Base-by-base conservation (phyloP, 2,797 vertebrate species). In the Crocidura indochinensis region DNA sequence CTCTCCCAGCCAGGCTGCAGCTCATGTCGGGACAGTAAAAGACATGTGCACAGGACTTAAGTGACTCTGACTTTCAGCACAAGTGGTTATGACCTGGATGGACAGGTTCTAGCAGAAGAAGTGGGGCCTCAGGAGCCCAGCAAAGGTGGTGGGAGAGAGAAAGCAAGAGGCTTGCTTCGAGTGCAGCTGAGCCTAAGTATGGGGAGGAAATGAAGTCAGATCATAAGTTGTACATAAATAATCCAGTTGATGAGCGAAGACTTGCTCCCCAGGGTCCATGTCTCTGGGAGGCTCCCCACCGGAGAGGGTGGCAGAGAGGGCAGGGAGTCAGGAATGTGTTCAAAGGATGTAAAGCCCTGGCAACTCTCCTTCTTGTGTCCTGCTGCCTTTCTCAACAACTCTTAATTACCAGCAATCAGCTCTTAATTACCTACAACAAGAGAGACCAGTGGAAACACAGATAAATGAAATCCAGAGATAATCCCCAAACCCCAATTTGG, bases 341-440 rank as follows among this genome's bases (percentile, higher is more conserved):
- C 94, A 84, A 92, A 93, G 68, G 87, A 95, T 89, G 95, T 76
- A 81, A 68, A 68, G 31, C 15, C 38, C 20, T 24, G 15, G 19
- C 93, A 91, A 86, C 79, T 82, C 88, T 94, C 49, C 94, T 93
- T 93, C 95, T 86, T 93, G 93, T 93, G 94, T 96, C 93, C 92
- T 87, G 90, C 95, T 85, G 94, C 91, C 89, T 94, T 93, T 87
- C 91, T 91, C 94, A 88, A 93, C 93, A 93, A 93, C 93, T 94
- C 95, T 97, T 95, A 96, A 96, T 97, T 96, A 96, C 95, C 92
- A 93, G 92, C 95, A 96, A 96, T 96, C 95, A 96, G 92, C 95
- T 97, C 93, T 95, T 96, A 96, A 97, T 96, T 97, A 97, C 95
- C 93, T 94, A 95, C 93, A 95, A 96, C 93, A 95, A 96, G 94